Conservation (phyloP, 2,888 invertebrate species). For the Ormyrus pomaceus region DNA sequence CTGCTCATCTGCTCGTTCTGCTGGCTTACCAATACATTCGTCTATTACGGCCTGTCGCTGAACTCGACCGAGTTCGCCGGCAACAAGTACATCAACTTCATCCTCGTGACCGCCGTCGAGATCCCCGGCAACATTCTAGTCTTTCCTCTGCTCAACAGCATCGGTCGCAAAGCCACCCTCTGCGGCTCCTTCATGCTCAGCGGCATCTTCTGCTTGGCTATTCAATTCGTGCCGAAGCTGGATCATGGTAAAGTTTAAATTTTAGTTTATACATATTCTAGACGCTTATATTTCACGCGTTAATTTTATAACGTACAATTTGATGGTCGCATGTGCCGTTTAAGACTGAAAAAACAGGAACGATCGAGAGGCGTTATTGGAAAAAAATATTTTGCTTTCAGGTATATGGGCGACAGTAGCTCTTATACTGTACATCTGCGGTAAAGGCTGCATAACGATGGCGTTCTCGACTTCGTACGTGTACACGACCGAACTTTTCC, state of each 20-base stretch:
- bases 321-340: too few species aligned
- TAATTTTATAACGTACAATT: not conserved
- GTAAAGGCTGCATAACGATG: conserved; percentile 82
- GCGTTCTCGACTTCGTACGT: conserved; percentile 83
- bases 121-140: conserved; percentile 85
- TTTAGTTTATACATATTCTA: too few species aligned
- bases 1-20: conserved; percentile 84
- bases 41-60: conserved; percentile 88
- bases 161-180: conserved; percentile 78
- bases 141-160: conserved; percentile 79
- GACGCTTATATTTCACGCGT: too few species aligned
- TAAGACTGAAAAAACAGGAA: too few species aligned
- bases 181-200: conserved; percentile 81
- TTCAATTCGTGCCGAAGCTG: conserved; percentile 80
- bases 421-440: conserved; percentile 79
- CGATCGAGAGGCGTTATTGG: too few species aligned
- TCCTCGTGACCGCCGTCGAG: conserved; percentile 82
- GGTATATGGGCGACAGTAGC: conserved; percentile 76
- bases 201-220: conserved; percentile 78
- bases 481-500: conserved; percentile 84
- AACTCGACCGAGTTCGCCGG: conserved; percentile 86
- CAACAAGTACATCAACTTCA: conserved; percentile 87
- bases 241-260: conserved; percentile 63
- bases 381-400: conserved; percentile 66
- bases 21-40: conserved; percentile 87